Conservation (phyloP, 2,797 vertebrate genomes). For the Coreius guichenoti region DNA sequence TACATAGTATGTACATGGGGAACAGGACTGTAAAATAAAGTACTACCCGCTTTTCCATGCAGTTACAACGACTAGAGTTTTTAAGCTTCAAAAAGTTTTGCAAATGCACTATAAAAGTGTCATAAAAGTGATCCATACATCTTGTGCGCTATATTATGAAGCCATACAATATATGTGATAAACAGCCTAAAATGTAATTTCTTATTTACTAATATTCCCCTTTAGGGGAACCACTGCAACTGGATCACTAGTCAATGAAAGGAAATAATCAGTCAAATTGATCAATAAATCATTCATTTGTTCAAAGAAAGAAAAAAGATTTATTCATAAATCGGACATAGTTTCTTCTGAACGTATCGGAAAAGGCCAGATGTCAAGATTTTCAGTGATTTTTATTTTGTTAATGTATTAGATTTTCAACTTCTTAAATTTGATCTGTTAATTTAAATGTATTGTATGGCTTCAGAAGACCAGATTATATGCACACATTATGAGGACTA, state of each 20-base stretch:
- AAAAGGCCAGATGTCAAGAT: background rate
- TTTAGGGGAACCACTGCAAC: background rate
- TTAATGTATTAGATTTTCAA: background rate
- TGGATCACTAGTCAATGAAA: background rate
- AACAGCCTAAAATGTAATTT: background rate
- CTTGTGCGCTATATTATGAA: background rate
- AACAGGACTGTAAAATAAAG: too few species aligned
- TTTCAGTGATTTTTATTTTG: background rate
- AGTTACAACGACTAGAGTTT: background rate
- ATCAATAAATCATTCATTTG: background rate
- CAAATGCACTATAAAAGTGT: background rate
- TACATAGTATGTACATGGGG: too few species aligned
- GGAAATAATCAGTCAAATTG: background rate
- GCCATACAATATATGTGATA: background rate
- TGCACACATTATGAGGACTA: background rate
- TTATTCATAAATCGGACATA: background rate
- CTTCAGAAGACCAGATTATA: background rate
- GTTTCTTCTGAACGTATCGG: background rate
- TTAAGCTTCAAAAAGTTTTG: background rate
- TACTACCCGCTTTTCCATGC: background rate
- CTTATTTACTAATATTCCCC: background rate
- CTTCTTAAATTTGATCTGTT: background rate
- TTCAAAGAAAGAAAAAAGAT: background rate
- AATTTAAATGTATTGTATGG: background rate
- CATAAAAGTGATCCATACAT: background rate